Evolutionary conservation across 1,140 invertebrate species (phyloP).

Genomic region (Eriosoma lanigerum): DNA sequence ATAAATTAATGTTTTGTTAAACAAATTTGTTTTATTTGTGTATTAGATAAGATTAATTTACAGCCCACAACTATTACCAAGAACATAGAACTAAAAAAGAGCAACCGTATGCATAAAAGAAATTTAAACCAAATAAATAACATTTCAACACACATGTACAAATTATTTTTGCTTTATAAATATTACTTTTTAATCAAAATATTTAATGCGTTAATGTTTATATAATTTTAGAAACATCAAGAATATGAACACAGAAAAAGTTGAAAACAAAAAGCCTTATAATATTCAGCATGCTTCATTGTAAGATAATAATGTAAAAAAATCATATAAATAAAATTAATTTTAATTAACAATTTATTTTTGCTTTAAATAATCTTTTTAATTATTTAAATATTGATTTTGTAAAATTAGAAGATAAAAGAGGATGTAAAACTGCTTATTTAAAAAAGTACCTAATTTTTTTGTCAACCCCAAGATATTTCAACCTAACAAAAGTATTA

Average conservation of each 20-base stretch:
- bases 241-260: not conserved
- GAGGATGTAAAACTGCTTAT: too few species aligned
- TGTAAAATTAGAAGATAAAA: too few species aligned
- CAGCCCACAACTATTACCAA: not conserved
- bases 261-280: not conserved
- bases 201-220: not conserved
- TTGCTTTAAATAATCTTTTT: too few species aligned
- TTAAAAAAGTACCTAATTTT: too few species aligned
- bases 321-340: too few species aligned
- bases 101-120: not conserved
- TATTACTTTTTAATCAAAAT: too few species aligned
- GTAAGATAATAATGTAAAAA: not conserved
- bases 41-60: constrained; percentile 30
- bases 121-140: not conserved
- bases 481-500: too few species aligned
- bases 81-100: constrained; percentile 13
- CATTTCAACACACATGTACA: constrained; percentile 1
- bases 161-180: not conserved
- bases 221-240: not conserved
- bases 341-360: too few species aligned
- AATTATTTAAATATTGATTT: too few species aligned
- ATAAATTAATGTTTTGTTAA: not conserved
- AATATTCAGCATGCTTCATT: not conserved
- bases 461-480: too few species aligned
- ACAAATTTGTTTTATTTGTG: constrained; percentile 11